Evolutionary conservation across 1,140 invertebrate species (phyloP), one percentile per base, ranked within the genome.

Genomic region (Anadara kagoshimensis): DNA sequence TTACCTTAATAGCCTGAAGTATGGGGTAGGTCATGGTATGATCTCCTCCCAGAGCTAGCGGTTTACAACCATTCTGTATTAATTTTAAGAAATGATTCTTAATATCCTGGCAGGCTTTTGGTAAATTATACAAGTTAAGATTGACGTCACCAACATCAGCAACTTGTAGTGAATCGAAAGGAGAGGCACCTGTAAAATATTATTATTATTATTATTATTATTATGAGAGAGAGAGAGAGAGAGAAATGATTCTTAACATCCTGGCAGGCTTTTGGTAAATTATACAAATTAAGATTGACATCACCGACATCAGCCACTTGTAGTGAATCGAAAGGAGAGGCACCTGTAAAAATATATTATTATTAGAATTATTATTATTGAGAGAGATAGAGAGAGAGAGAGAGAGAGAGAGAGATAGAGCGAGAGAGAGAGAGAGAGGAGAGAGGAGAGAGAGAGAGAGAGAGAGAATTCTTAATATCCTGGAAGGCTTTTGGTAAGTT

Each of bases 291-390:
- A 20, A 88, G 43, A 20, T 78, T 69, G 3, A 87, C 78, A 71
- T 88, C 86, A n/a, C 85, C 85, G 0, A 83, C 79, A 77, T 88
- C 86, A 18, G 85, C 86, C 20, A 87, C 83, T 69, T 84, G 79
- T 54, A 88, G 73, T 22, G 68, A 82, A 26, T 85, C 78, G 76
- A 85, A 89, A 5, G 87, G 87, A 12, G 67, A 69, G 36, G 81
- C 86, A 8, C 86, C 87, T 88, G 59, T 5, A 69, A 53, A n/a
- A n/a, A n/a, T n/a, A n/a, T n/a, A n/a, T n/a, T n/a, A n/a, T n/a
- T n/a, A n/a, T n/a, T n/a, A n/a, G n/a, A n/a, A 36, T 3, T 36
- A 36, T 36, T 36, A 36, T 36, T 36, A 36, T 36, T 36, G n/a
- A n/a, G n/a, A n/a, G n/a, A n/a, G n/a, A n/a, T n/a, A n/a, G n/a